Evolutionary conservation across 2,113 vertebrate genomes (phyloP).

Genomic region (Oenanthe oenanthe): DNA sequence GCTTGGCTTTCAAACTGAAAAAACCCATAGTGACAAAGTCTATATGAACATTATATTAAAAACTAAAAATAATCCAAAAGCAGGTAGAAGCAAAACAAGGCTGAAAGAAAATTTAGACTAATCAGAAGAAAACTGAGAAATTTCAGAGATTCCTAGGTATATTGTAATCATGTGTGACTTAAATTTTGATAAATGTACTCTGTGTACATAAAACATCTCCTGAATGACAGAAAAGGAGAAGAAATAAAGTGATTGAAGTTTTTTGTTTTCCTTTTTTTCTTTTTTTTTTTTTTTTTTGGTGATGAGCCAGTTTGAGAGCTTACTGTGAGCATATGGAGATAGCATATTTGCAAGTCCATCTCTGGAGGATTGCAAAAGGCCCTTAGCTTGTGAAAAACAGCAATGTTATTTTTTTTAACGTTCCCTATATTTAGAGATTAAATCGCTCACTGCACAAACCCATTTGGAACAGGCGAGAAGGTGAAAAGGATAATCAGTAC

Average conservation of each 20-base stretch:
- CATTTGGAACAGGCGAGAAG: conserved; percentile 98
- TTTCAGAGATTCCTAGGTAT: conserved; percentile 6
- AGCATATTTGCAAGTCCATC: conserved; percentile 96
- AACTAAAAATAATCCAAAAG: not conserved
- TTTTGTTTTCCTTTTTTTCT: conserved; percentile 39
- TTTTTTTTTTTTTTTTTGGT: conserved; percentile 73
- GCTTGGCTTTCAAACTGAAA: not conserved
- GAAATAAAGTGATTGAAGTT: conserved; percentile 72
- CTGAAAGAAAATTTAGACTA: not conserved
- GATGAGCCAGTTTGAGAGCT: conserved; percentile 80
- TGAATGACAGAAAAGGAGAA: conserved; percentile 71
- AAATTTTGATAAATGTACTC: conserved; percentile 63
- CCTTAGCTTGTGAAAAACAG: conserved; percentile 89
- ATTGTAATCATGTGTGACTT: conserved; percentile 17
- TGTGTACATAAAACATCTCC: conserved; percentile 63
- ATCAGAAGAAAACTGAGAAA: conserved; percentile 31
- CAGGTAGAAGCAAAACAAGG: not conserved
- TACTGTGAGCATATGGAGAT: conserved; percentile 92
- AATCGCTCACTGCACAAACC: conserved; percentile 99
- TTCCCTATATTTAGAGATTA: conserved; percentile 99
- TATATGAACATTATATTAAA: not conserved
- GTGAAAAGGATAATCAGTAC: conserved; percentile 99
- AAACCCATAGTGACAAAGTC: not conserved
- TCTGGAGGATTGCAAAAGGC: conserved; percentile 90
- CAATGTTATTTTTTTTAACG: conserved; percentile 96